Percentiles rank a stretch among this genome's conserved stretches.
phyloP scores from a whole-genome alignment of 2,888 invertebrate genomes.

The Petrophora chlorosata region DNA sequence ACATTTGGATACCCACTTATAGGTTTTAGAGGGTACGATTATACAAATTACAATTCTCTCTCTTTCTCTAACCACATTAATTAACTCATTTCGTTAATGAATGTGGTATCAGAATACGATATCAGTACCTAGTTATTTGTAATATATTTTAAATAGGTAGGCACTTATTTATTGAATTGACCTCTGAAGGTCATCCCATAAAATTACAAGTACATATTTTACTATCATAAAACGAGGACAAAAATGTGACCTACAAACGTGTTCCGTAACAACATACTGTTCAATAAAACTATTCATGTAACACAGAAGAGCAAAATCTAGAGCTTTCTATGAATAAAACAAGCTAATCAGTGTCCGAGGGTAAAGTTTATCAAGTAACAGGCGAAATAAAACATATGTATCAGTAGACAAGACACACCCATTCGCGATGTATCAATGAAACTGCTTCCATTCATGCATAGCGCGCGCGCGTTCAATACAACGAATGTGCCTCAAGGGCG shows the following conservation, averaged over 20 bases:
- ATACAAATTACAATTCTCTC: no score
- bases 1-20: no score
- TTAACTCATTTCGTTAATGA: no score
- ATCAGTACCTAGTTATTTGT: no score
- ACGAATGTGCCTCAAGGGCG: constrained; percentile 61
- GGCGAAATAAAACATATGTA: constrained; percentile 34
- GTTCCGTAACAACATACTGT: neutral
- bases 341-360: constrained; percentile 9
- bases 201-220: constrained; percentile 3
- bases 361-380: constrained; percentile 19
- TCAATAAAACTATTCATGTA: neutral
- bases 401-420: constrained; percentile 57
- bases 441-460: constrained; percentile 68
- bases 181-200: constrained; percentile 7
- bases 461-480: constrained; percentile 54
- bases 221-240: neutral
- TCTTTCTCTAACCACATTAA: neutral
- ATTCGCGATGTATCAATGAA: constrained; percentile 59
- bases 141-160: no score
- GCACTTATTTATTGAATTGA: no score
- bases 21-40: neutral
- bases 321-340: neutral
- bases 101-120: no score
- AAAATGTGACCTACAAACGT: neutral
- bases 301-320: constrained; percentile 8